These are phyloP conservation scores for Dallia pectoralis DNA, from an alignment of 2,797 vertebrate genomes.

Conservation along the genomic window DNA sequence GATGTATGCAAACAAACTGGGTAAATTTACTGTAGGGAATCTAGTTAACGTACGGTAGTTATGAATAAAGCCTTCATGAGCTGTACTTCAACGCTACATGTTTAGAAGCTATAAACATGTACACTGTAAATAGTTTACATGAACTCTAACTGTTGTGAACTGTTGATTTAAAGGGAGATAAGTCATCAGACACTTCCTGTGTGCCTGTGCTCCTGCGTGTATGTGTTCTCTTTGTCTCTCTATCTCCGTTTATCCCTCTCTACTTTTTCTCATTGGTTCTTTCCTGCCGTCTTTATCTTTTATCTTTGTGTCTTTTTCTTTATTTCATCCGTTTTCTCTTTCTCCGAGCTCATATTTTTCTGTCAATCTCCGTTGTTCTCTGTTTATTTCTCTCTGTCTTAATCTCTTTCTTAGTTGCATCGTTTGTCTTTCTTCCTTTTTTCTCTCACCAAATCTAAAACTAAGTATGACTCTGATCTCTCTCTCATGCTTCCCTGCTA, in stretches of 20 bases:
- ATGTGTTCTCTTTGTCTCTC: neutral
- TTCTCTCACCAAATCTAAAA: constrained; percentile 40
- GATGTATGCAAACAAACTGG: neutral
- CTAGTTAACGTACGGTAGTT: neutral
- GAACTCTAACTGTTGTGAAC: neutral
- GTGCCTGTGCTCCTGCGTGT: neutral
- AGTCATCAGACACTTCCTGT: neutral
- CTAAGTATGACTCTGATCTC: constrained; percentile 74
- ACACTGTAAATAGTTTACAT: neutral
- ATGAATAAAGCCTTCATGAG: neutral
- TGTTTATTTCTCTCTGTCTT: neutral
- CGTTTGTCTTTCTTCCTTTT: neutral
- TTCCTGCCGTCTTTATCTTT: no score
- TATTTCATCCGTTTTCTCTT: neutral
- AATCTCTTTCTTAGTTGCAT: neutral
- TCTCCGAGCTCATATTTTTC: no score
- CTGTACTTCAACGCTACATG: neutral
- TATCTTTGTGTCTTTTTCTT: no score
- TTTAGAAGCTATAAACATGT: neutral
- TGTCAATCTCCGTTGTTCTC: neutral
- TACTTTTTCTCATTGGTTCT: no score
- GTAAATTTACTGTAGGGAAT: neutral
- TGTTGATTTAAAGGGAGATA: neutral
- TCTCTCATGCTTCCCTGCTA: constrained; percentile 83
- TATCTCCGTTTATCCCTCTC: no score